Base-by-base conservation (phyloP, 2,113 vertebrate species). In the Epinephelus cyanopodus region DNA sequence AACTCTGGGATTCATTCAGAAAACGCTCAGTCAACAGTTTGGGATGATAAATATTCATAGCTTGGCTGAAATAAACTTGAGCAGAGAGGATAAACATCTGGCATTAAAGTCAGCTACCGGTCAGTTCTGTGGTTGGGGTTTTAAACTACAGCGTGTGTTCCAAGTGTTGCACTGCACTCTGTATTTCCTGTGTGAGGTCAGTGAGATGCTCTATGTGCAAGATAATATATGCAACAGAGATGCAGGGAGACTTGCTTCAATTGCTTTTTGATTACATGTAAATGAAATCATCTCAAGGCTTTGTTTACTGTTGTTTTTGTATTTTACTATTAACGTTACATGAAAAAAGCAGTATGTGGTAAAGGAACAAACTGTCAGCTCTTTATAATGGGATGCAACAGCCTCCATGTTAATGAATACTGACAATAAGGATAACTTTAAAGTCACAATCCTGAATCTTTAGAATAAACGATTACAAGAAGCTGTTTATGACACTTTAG, bases 11-110 rank as follows among this genome's bases (percentile, higher is more conserved):
- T 81, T 87, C 70, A 79, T 77, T 90, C 65, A 79, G 72, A 89
- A 89, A 91, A 75, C 47, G 85, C 84, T 87, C 81, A 87, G 85
- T 85, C 88, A 93, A 72, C 84, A 86, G 79, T 92, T 89, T 78
- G 74, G 29, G 56, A 37, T 74, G 74, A 83, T 86, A 86, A 89
- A 92, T 87, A 87, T 90, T 92, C 84, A 54, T 52, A 76, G 64
- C 47, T 33, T 45, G 67, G 47, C 68, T 77, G 79, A 82, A 81
- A 84, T 74, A 82, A 88, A 85, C 45, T 81, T 9, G 23, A 75
- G 69, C 63, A 67, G 68, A 68, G 61, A 83, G 52, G 62, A 88
- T 76, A 79, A 87, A 87, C 53, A 81, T 82, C 75, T 78, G 63
- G 72, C 84, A 75, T 11, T 8, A 66, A 78, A 74, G 74, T 82